Conservation (phyloP, 2,113 vertebrate species). For the Pimephales promelas region DNA sequence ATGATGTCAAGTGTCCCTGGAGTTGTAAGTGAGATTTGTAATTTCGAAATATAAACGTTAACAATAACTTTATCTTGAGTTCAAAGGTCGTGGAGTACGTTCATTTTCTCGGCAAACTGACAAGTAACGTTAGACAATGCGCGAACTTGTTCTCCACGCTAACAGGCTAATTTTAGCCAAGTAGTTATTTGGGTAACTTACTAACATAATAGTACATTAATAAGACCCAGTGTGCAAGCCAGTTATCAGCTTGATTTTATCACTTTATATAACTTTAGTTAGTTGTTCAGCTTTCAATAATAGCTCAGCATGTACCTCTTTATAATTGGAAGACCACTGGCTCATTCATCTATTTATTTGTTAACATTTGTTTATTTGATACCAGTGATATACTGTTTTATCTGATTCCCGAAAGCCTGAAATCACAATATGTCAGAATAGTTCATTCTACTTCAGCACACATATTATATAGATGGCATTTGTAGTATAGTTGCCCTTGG, state of each 20-base stretch:
- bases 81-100: background rate
- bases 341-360: background rate
- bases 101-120: background rate
- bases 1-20: background rate
- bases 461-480: background rate
- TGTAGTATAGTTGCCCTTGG: background rate
- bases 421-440: background rate
- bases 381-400: background rate
- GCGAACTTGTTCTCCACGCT: background rate
- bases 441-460: background rate
- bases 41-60: background rate
- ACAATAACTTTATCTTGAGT: background rate
- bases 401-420: background rate
- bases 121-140: background rate
- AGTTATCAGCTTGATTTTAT: background rate
- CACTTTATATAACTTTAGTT: background rate
- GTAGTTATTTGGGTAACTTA: conserved; percentile 22
- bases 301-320: background rate
- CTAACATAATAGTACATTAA: background rate
- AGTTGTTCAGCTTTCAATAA: background rate
- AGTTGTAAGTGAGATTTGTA: conserved; percentile 10
- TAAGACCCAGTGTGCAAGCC: background rate
- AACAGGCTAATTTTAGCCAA: conserved; percentile 9
- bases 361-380: background rate
- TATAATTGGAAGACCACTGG: background rate